These are phyloP conservation scores for Pandemis corylana DNA, from an alignment of 2,888 invertebrate species.

Conservation along the genomic window DNA sequence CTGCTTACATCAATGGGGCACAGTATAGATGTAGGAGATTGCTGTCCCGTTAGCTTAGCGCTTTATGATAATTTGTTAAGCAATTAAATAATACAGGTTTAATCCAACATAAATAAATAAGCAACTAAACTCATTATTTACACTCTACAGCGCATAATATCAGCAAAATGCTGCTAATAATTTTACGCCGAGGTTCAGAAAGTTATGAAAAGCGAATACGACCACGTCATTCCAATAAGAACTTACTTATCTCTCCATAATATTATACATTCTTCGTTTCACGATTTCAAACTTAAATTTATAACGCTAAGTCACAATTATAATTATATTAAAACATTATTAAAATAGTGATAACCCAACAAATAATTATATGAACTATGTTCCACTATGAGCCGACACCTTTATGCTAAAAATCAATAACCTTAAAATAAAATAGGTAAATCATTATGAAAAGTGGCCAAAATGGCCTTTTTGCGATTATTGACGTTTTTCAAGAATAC, in stretches of 20 bases:
- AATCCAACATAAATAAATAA: not conserved
- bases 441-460: constrained; percentile 63
- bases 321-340: constrained; percentile 41
- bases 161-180: not conserved
- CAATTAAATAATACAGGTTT: not conserved
- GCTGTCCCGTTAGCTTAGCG: not conserved
- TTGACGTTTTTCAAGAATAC: constrained; percentile 53
- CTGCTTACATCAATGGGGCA: not conserved
- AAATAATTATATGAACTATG: constrained; percentile 36
- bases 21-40: not conserved
- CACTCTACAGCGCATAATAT: not conserved
- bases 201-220: constrained; percentile 21
- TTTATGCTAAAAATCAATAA: constrained; percentile 70
- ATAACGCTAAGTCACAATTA: constrained; percentile 2
- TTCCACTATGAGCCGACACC: constrained; percentile 49
- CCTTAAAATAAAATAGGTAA: constrained; percentile 51
- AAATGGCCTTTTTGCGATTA: constrained; percentile 64
- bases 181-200: not conserved
- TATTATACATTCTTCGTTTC: constrained; percentile 51
- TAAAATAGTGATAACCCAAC: constrained; percentile 40
- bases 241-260: constrained; percentile 56
- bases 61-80: not conserved
- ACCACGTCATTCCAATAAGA: constrained; percentile 70
- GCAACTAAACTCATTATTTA: not conserved
- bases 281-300: constrained; percentile 34